Evolutionary conservation across 1,140 invertebrate genomes (phyloP).

Genomic region (Solenopsis invicta): DNA sequence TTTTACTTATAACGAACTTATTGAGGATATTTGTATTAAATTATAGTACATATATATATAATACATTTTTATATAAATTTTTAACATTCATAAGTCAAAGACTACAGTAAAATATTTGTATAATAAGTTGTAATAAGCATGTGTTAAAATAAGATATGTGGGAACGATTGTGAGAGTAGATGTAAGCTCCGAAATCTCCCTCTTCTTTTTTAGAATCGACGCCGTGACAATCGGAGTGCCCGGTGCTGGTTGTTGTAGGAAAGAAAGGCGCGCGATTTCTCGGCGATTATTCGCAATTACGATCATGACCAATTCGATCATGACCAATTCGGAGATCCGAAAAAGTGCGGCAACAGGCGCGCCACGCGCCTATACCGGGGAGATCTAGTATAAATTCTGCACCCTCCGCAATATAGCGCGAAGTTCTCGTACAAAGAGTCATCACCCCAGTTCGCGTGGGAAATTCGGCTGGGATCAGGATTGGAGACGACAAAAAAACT

Average conservation of each 20-base stretch:
- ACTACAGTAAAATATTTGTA: neutral
- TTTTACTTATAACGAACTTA: neutral
- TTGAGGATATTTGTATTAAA: neutral
- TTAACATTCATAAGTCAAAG: neutral
- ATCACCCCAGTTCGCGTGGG: constrained; percentile 78
- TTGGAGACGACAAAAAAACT: constrained; percentile 64
- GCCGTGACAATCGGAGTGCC: neutral
- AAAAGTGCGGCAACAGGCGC: constrained; percentile 69
- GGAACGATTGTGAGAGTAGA: neutral
- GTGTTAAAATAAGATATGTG: neutral
- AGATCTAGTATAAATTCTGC: constrained; percentile 77
- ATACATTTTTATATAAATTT: neutral
- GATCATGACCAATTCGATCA: constrained; percentile 83
- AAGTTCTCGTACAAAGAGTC: constrained; percentile 74
- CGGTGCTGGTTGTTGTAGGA: neutral
- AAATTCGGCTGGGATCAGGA: constrained; percentile 69
- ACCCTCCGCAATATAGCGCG: constrained; percentile 72
- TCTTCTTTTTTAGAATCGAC: neutral
- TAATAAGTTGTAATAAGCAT: neutral
- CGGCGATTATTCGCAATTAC: constrained; percentile 82
- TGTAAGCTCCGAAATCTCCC: neutral
- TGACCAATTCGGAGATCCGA: constrained; percentile 79
- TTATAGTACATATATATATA: neutral
- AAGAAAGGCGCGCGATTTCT: constrained; percentile 79
- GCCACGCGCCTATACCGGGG: constrained; percentile 79